Base-by-base conservation (phyloP, 2,888 invertebrate species). In the Drosophila eohydei region DNA sequence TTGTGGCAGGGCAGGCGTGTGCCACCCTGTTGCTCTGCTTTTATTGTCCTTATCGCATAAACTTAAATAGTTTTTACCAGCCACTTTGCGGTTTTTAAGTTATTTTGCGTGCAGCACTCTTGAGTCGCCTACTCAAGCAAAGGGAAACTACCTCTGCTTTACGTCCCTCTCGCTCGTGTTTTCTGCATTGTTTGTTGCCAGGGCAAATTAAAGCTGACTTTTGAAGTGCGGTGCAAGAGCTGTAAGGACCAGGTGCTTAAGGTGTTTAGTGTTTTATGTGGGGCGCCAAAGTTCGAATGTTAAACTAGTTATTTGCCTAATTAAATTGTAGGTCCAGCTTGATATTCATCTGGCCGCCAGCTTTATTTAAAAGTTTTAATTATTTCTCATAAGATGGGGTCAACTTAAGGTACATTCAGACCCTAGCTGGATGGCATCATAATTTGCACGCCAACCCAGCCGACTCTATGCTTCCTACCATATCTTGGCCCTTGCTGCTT, bases 1-100 rank as follows among this genome's bases (percentile, higher is more conserved):
- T 28, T 21, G 52, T 12, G 30, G 28, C n/a, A 21, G 28, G 32
- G 16, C 32, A 26, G 4, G 36, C 12, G 40, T n/a, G 11, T 61
- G 52, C 65, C 63, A 58, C 44, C 61, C 72, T 76, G 57, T 67
- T 81, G 66, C 67, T 76, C 59, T 76, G 81, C 72, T 80, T 76
- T 90, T 82, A 82, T 90, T 84, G 84, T 90, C 80, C 81, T 88
- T 86, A 84, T 90, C 89, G 83, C 72, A 83, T 83, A 88, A 89
- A 83, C 89, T 88, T 90, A 84, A 84, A 84, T 84, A 84, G 84
- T 84, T 84, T 84, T 74, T 84, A 78, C 90, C 84, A 90, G 84
- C 90, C 90, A 90, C 84, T 84, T 84, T 90, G 90, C 87, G 84
- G 84, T 89, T 84, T 84, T 84, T 84, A 84, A 90, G 87, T 86